Conservation (phyloP, 2,797 vertebrate species). For the Pteronotus mesoamericanus region DNA sequence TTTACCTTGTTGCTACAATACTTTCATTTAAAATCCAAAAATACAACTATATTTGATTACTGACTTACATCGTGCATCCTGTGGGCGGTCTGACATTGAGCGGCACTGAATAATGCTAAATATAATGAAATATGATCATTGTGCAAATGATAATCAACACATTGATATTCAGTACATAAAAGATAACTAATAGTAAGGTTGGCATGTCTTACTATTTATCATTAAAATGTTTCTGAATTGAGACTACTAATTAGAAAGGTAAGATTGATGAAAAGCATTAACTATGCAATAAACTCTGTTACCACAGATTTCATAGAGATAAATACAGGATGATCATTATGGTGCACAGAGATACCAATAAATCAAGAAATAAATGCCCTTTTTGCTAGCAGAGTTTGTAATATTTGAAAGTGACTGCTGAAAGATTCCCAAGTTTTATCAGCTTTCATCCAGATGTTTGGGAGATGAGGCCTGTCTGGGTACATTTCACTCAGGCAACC, state of each 20-base stretch:
- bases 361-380: background rate
- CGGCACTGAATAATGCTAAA: background rate
- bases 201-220: background rate
- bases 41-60: background rate
- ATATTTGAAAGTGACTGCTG: background rate
- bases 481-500: background rate
- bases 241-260: slow-evolving; percentile 24
- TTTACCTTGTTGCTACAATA: background rate
- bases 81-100: background rate
- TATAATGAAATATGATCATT: background rate
- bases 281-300: slow-evolving; percentile 3
- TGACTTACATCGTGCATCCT: background rate
- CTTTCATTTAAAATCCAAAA: background rate
- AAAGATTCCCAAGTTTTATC: background rate
- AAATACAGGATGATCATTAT: background rate
- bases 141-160: background rate
- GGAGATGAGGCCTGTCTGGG: background rate
- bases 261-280: slow-evolving; percentile 36
- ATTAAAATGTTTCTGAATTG: slow-evolving; percentile 15
- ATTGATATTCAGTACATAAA: background rate
- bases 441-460: background rate
- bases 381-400: background rate
- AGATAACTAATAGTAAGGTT: background rate
- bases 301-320: background rate
- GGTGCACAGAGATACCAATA: background rate